Evolutionary conservation across 2,888 invertebrate genomes (phyloP).

Genomic region (Drosophila eohydei): DNA sequence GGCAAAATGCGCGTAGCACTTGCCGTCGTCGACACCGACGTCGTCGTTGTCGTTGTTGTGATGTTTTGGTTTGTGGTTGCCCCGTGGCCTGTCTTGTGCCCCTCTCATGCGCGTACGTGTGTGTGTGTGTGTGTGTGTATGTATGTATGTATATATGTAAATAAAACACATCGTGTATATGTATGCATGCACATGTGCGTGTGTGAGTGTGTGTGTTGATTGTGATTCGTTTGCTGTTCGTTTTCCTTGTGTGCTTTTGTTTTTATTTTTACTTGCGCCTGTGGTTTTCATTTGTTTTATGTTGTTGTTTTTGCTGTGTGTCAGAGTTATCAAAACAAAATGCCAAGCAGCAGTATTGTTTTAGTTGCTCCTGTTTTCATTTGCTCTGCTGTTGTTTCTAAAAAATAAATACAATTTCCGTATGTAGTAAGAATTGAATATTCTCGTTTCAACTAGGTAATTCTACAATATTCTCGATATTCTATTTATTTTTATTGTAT

Average conservation of each 20-base stretch:
- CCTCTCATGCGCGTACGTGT: background rate
- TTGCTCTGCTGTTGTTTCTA: constrained; percentile 58
- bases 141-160: constrained; percentile 9
- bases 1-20: constrained; percentile 77
- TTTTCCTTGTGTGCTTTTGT: constrained; percentile 48
- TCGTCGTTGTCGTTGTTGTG: constrained; percentile 28
- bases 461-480: constrained; percentile 27
- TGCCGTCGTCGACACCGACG: constrained; percentile 40
- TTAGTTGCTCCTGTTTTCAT: constrained; percentile 54
- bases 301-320: constrained; percentile 63
- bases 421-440: constrained; percentile 15
- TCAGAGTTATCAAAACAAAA: constrained; percentile 78
- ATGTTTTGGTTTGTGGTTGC: constrained; percentile 71
- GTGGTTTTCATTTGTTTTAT: constrained; percentile 61
- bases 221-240: constrained; percentile 61
- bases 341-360: constrained; percentile 52
- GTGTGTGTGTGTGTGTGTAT: background rate
- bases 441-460: background rate
- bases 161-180: constrained; percentile 12
- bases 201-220: constrained; percentile 32
- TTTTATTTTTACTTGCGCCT: constrained; percentile 52
- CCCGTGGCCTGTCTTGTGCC: constrained; percentile 42
- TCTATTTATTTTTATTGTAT: constrained; percentile 29
- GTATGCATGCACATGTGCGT: background rate
- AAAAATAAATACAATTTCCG: constrained; percentile 65